A percentile compares a stretch with the other conserved stretches of the same genome.
Evolutionary conservation across 2,113 vertebrate genomes (phyloP).

Genomic region (Stomatorhinus ivindoensis): DNA sequence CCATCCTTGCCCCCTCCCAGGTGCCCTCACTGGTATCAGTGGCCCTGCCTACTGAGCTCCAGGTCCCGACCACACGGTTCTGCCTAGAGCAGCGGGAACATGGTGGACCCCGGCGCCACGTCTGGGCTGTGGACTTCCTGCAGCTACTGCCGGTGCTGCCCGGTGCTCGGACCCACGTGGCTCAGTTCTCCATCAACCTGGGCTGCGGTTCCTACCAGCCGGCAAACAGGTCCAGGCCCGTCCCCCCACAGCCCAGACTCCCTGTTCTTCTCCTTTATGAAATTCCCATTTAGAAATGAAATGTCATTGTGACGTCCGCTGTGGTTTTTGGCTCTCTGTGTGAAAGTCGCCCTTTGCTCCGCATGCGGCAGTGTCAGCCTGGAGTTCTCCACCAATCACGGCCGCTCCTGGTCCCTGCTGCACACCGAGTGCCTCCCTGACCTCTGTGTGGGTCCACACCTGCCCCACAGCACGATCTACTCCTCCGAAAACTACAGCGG

Average conservation of each 20-base stretch:
- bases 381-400: constrained; percentile 92
- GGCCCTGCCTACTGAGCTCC: constrained; percentile 78
- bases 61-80: constrained; percentile 82
- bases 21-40: constrained; percentile 81
- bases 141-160: constrained; percentile 84
- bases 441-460: constrained; percentile 82
- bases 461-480: constrained; percentile 91
- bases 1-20: constrained; percentile 43
- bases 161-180: constrained; percentile 78
- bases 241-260: background rate
- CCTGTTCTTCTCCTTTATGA: background rate
- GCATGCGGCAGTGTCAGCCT: constrained; percentile 66
- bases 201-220: constrained; percentile 92
- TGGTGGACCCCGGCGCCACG: constrained; percentile 72
- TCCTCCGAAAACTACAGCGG: constrained; percentile 96
- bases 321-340: background rate
- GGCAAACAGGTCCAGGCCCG: constrained; percentile 77
- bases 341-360: background rate
- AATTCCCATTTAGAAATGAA: background rate
- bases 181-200: constrained; percentile 94
- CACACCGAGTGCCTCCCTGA: constrained; percentile 91
- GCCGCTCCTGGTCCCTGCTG: constrained; percentile 87
- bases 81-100: constrained; percentile 87
- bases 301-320: too few species aligned
- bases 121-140: constrained; percentile 93